Evolutionary conservation across 2,113 vertebrate species (phyloP).

Genomic region (Strigops habroptila): DNA sequence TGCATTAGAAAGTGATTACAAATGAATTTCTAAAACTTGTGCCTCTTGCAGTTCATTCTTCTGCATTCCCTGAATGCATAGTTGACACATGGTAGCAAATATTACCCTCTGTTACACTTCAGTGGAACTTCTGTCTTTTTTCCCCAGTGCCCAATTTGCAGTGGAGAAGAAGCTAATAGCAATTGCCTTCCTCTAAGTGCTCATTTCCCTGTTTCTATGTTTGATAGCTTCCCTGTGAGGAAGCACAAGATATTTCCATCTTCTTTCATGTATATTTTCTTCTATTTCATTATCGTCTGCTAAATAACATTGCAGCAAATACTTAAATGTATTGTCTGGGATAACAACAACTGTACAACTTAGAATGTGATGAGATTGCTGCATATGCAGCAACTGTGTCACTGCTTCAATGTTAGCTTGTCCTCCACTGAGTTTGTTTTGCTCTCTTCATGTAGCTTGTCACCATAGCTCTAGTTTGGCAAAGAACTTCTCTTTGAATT

Average conservation of each 20-base stretch:
- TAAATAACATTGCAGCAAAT: slow-evolving; percentile 10
- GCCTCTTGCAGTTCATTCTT: background rate
- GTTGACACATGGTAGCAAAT: background rate
- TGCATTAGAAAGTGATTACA: background rate
- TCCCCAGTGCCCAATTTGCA: background rate
- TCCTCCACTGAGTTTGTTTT: background rate
- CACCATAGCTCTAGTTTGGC: background rate
- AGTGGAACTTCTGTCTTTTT: background rate
- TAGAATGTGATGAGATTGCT: slow-evolving; percentile 5
- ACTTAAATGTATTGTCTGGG: background rate
- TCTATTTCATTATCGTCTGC: slow-evolving; percentile 1
- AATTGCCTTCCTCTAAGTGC: background rate
- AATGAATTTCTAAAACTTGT: background rate
- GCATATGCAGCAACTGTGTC: background rate
- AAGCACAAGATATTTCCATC: background rate
- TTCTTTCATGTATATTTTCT: background rate
- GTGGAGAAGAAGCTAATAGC: background rate
- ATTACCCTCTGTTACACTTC: background rate
- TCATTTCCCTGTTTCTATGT: background rate
- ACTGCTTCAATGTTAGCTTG: background rate
- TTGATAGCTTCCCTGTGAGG: background rate
- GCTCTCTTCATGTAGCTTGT: background rate
- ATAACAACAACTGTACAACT: background rate
- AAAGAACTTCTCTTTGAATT: background rate
- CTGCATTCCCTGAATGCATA: background rate